Conservation (phyloP, 2,113 vertebrate species). For the Sisor rabdophorus region DNA sequence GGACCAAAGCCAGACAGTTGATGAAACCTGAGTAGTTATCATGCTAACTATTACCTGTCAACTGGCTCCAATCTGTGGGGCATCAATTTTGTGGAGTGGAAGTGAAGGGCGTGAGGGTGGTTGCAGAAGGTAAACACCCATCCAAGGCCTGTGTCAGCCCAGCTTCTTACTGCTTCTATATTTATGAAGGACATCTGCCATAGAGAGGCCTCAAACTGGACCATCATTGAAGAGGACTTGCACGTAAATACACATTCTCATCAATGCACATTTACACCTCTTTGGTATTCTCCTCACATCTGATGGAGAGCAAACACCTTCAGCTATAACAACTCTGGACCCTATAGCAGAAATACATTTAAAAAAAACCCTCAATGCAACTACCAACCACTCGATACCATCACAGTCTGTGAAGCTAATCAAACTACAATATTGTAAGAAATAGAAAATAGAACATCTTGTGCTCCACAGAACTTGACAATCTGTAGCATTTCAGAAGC, state of each 20-base stretch:
- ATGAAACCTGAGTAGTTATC: constrained; percentile 83
- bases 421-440: not conserved
- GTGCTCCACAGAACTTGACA: not conserved
- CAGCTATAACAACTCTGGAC: not conserved
- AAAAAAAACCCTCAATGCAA: not conserved
- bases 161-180: constrained; percentile 36
- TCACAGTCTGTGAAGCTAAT: not conserved
- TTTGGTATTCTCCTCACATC: constrained; percentile 17
- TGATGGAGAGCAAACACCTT: not conserved
- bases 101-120: constrained; percentile 88
- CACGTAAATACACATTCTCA: constrained; percentile 29
- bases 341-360: not conserved
- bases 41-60: constrained; percentile 55
- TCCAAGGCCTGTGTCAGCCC: constrained; percentile 42
- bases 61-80: constrained; percentile 45
- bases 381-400: not conserved
- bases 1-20: constrained; percentile 62
- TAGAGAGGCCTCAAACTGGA: constrained; percentile 11
- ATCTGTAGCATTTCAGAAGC: too few species aligned
- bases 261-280: constrained; percentile 16
- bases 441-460: not conserved
- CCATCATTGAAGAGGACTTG: constrained; percentile 21
- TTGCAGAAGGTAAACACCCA: constrained; percentile 82
- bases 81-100: constrained; percentile 73
- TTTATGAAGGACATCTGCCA: constrained; percentile 42